Evolutionary conservation across 2,888 invertebrate genomes (phyloP).

Genomic region (Sialis fuliginosa): DNA sequence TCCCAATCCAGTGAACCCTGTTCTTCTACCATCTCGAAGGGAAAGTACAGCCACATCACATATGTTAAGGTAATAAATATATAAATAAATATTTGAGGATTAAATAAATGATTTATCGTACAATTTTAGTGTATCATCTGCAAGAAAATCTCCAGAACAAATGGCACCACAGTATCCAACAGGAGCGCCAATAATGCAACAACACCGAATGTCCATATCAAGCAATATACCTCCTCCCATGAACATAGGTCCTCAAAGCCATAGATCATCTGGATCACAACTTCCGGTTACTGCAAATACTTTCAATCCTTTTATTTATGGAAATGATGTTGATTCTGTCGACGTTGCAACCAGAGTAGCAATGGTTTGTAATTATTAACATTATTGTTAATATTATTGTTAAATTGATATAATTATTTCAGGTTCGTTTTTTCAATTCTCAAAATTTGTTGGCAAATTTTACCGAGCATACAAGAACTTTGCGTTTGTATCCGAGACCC

Average conservation of each 20-base stretch:
- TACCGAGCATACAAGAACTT: slow-evolving; percentile 90
- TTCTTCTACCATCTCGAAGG: slow-evolving; percentile 45
- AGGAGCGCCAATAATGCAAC: background rate
- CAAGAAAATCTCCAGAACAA: slow-evolving; percentile 20
- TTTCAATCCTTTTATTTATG: slow-evolving; percentile 79
- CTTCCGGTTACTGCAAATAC: slow-evolving; percentile 34
- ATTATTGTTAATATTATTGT: background rate
- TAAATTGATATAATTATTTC: slow-evolving; percentile 13
- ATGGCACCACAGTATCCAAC: background rate
- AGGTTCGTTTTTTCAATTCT: slow-evolving; percentile 95
- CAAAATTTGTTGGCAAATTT: slow-evolving; percentile 94
- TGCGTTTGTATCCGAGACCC: slow-evolving; percentile 90
- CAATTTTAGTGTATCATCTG: slow-evolving; percentile 21
- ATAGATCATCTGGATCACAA: slow-evolving; percentile 29
- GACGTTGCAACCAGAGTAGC: slow-evolving; percentile 96
- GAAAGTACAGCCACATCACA: slow-evolving; percentile 42
- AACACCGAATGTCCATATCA: slow-evolving; percentile 10
- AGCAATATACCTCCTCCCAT: slow-evolving; percentile 13
- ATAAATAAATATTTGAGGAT: background rate
- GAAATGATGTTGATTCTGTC: slow-evolving; percentile 92
- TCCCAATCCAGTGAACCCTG: slow-evolving; percentile 34
- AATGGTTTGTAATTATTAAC: slow-evolving; percentile 44
- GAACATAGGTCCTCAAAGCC: slow-evolving; percentile 22
- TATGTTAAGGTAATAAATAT: slow-evolving; percentile 10
- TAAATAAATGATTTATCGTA: slow-evolving; percentile 1